Conservation (phyloP, 2,113 vertebrate species). For the Tautogolabrus adspersus region DNA sequence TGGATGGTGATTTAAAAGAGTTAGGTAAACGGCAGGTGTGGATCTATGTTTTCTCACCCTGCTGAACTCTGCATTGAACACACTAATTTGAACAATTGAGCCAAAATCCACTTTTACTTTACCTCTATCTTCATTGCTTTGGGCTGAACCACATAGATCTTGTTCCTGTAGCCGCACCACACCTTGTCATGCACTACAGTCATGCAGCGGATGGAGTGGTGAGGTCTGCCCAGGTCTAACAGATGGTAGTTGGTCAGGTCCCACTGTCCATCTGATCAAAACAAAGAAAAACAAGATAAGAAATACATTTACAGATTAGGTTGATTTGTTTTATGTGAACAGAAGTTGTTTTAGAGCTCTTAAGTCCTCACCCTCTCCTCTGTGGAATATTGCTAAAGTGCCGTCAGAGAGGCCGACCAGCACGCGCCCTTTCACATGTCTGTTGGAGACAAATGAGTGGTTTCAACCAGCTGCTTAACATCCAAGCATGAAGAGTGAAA, state of each 20-base stretch:
- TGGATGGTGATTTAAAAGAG: no score
- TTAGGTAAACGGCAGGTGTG: no score
- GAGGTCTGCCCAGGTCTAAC: constrained; percentile 91
- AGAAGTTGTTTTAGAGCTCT: accelerated
- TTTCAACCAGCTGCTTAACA: background rate
- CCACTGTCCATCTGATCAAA: constrained; percentile 94
- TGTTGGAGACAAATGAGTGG: constrained; percentile 63
- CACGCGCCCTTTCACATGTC: constrained; percentile 97
- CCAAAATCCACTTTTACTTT: background rate
- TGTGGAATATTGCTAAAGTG: constrained; percentile 95
- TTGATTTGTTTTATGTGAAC: background rate
- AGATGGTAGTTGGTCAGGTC: constrained; percentile 98
- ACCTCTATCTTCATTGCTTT: constrained; percentile 99
- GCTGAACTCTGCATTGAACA: no score
- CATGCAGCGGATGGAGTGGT: constrained; percentile 98
- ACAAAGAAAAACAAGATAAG: background rate
- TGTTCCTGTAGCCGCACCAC: constrained; percentile 98
- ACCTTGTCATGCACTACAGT: constrained; percentile 97
- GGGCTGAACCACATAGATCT: constrained; percentile 96
- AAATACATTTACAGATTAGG: background rate
- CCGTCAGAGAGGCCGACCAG: constrained; percentile 96
- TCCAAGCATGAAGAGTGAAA: accelerated
- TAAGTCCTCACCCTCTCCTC: constrained; percentile 90
- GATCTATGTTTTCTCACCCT: no score
- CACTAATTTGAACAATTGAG: no score